Base-by-base conservation (phyloP, 2,113 vertebrate genomes). In the Rana temporaria region DNA sequence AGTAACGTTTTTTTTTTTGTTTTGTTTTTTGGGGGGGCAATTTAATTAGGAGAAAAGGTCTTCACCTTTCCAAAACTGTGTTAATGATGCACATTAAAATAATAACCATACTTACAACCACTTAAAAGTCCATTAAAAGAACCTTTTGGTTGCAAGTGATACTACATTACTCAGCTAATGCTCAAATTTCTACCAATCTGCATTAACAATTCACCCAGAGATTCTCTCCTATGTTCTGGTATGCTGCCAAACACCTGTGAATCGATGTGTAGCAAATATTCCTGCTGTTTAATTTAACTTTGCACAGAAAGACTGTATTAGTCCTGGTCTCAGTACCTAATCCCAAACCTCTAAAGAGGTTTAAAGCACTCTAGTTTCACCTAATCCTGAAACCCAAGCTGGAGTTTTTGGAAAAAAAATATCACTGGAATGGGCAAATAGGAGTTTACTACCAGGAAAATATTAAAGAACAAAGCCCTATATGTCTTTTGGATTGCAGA, bases 331-430 rank as follows among this genome's bases (percentile, higher is more conserved):
- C 85, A 79, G 85, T 52, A 82, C 84, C 91, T 97, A 97, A 98
- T 98, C 97, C 96, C 91, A 84, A 87, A 89, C 90, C 94, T 93
- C 95, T 91, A 92, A 96, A 91, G 93, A 93, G 94, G 94, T 95
- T 97, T 97, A 98, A 93, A 92, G 92, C 92, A 92, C 98, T 99
- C 95, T 88, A 90, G 96, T 98, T 99, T 97, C 97, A 97, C 91
- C 92, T 98, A 98, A 98, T 98, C 97, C 97, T 84, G 92, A 94
- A 95, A 96, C 93, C 92, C 92, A 96, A 95, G 90, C 92, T 90
- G 88, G 91, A 89, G 91, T 93, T 93, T 92, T 88, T 95, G 93
- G 95, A 95, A 95, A 93, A 71, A 81, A 63, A 62, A 34, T 80
- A 88, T 91, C 88, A 85, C 90, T 92, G 89, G 88, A 95, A 93